These are phyloP conservation scores for Hydrozoanthus gracilis DNA, from an alignment of 92 coral and sea anemone species.

Conservation along the genomic window DNA sequence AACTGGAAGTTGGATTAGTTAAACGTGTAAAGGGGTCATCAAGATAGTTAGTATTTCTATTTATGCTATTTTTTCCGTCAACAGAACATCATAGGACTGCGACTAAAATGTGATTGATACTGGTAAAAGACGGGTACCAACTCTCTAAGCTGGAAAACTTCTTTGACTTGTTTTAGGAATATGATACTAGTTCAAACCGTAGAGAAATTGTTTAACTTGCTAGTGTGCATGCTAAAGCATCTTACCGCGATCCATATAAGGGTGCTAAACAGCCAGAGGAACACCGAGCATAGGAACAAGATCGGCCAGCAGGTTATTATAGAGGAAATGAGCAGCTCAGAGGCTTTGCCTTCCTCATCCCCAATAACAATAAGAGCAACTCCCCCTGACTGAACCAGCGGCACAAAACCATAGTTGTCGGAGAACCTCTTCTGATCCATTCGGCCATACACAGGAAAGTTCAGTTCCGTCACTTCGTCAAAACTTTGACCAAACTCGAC, in stretches of 20 bases:
- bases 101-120: too few species aligned
- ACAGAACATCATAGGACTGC: too few species aligned
- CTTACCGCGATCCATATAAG: conserved; percentile 92
- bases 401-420: conserved; percentile 82
- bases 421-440: conserved; percentile 78
- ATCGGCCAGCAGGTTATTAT: conserved; percentile 90
- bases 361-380: conserved; percentile 89
- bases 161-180: too few species aligned
- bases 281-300: conserved; percentile 71
- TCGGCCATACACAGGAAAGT: conserved; percentile 91
- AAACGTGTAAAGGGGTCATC: too few species aligned
- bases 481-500: conserved; percentile 70
- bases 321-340: conserved; percentile 69
- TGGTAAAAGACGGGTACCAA: too few species aligned
- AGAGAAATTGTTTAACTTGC: too few species aligned
- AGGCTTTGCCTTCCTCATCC: conserved; percentile 85
- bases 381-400: conserved; percentile 89
- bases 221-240: background rate
- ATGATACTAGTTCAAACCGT: too few species aligned
- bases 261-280: conserved; percentile 82
- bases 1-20: too few species aligned
- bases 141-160: too few species aligned
- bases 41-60: too few species aligned
- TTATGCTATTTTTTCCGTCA: too few species aligned
- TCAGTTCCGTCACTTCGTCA: conserved; percentile 79